These are phyloP conservation scores for Phrynocephalus guinanensis DNA, from an alignment of 2,797 vertebrate species.

Conservation along the genomic window DNA sequence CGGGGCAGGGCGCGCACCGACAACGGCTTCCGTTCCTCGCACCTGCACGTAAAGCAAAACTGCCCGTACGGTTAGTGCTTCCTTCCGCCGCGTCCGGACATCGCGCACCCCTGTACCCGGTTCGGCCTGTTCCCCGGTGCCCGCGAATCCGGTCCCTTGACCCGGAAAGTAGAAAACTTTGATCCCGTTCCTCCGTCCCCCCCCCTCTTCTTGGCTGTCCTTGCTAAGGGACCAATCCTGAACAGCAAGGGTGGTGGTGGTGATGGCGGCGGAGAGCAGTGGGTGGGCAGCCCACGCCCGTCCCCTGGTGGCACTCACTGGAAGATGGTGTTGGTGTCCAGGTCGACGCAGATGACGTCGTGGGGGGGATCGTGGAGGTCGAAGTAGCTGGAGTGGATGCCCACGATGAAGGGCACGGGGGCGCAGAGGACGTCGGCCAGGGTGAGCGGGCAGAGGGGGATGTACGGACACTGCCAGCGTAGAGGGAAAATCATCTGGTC, in stretches of 20 bases:
- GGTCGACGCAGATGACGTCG: constrained; percentile 92
- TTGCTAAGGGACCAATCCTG: too few relatives aligned
- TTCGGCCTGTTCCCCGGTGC: too few relatives aligned
- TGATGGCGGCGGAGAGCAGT: neutral
- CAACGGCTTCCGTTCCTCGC: constrained; percentile 90
- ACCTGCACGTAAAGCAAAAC: constrained; percentile 73
- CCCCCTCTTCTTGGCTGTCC: too few relatives aligned
- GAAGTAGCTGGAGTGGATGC: constrained; percentile 96
- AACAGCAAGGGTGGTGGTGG: too few relatives aligned
- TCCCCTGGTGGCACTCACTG: constrained; percentile 81
- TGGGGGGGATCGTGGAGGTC: constrained; percentile 91
- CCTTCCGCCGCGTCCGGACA: neutral
- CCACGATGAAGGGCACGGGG: constrained; percentile 95
- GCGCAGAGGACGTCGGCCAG: constrained; percentile 92
- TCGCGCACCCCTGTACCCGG: rapidly evolving
- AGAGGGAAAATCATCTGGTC: constrained; percentile 92
- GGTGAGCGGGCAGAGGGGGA: constrained; percentile 93
- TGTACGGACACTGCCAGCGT: constrained; percentile 95
- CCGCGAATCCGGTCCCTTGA: neutral
- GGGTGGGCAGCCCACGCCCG: rapidly evolving
- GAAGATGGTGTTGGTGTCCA: constrained; percentile 96
- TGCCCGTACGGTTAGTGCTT: neutral
- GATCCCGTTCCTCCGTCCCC: too few relatives aligned
- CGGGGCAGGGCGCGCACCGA: constrained; percentile 87
- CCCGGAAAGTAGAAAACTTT: neutral